Evolutionary conservation across 2,888 invertebrate species (phyloP).

Genomic region (Anagyrus pseudococci): DNA sequence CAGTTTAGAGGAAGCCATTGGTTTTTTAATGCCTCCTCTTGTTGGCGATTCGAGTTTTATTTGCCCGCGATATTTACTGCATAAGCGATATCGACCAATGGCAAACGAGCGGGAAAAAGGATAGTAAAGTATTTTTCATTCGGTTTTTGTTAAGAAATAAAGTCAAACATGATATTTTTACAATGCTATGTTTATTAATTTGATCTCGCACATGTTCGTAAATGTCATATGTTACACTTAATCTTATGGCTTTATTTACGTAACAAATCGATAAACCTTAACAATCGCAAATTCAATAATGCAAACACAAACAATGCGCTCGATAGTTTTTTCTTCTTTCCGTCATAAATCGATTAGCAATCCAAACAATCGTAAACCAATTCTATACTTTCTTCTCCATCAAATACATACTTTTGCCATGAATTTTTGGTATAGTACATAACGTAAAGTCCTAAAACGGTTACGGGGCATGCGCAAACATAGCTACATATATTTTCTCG

Average conservation of each 20-base stretch:
- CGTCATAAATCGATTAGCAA: constrained; percentile 1
- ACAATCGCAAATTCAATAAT: constrained; percentile 8
- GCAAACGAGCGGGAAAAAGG: too few species aligned
- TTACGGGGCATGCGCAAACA: constrained; percentile 2
- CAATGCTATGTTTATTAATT: constrained; percentile 32
- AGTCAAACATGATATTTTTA: constrained; percentile 5
- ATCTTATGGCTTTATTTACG: neutral
- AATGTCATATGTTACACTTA: constrained; percentile 10
- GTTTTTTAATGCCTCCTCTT: too few species aligned
- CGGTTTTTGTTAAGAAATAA: too few species aligned
- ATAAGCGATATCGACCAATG: too few species aligned
- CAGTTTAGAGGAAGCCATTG: too few species aligned
- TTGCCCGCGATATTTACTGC: too few species aligned
- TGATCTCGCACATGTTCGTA: constrained; percentile 14
- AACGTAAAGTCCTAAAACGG: neutral
- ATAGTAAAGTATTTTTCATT: too few species aligned
- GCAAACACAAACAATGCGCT: constrained; percentile 9
- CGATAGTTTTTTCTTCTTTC: neutral
- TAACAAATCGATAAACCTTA: constrained; percentile 23
- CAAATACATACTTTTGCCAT: neutral
- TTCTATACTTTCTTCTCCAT: neutral
- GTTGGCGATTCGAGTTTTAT: too few species aligned
- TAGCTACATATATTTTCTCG: constrained; percentile 11
- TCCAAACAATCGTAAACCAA: too few species aligned
- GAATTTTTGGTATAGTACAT: neutral